Percentiles rank a stretch among this genome's conserved stretches.
These are phyloP conservation scores for Epicauta chinensis DNA, from an alignment of 1,140 invertebrate genomes.

Conservation along the genomic window DNA sequence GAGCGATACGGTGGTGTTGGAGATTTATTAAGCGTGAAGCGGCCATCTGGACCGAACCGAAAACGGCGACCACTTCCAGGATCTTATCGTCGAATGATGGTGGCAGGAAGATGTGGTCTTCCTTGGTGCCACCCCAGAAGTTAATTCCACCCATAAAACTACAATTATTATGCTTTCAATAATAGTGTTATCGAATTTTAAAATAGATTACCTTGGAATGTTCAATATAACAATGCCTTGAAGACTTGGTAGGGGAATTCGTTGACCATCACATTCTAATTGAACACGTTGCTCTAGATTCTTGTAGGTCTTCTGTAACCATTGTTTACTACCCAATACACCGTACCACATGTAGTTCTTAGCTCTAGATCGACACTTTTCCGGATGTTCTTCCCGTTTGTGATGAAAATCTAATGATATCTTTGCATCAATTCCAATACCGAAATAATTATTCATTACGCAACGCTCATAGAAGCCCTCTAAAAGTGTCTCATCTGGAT, in stretches of 20 bases:
- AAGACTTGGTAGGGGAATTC: constrained; percentile 84
- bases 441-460: constrained; percentile 99
- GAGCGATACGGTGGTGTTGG: constrained; percentile 94
- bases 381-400: constrained; percentile 95
- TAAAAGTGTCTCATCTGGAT: constrained; percentile 81
- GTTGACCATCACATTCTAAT: constrained; percentile 85
- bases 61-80: constrained; percentile 92
- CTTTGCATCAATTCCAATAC: constrained; percentile 98
- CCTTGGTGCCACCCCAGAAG: constrained; percentile 92
- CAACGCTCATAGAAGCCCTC: constrained; percentile 91
- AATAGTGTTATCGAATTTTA: not conserved
- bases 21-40: constrained; percentile 90
- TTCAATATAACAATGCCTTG: constrained; percentile 97
- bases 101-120: constrained; percentile 79
- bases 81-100: constrained; percentile 91
- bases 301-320: constrained; percentile 86
- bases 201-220: constrained; percentile 72
- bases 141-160: constrained; percentile 98
- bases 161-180: constrained; percentile 35
- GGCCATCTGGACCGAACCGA: constrained; percentile 95
- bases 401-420: constrained; percentile 97
- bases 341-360: constrained; percentile 98
- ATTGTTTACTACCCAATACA: constrained; percentile 89
- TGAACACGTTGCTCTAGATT: constrained; percentile 94
- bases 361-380: constrained; percentile 90